Conservation (phyloP, 1,140 invertebrate species). For the Idris sp. region DNA sequence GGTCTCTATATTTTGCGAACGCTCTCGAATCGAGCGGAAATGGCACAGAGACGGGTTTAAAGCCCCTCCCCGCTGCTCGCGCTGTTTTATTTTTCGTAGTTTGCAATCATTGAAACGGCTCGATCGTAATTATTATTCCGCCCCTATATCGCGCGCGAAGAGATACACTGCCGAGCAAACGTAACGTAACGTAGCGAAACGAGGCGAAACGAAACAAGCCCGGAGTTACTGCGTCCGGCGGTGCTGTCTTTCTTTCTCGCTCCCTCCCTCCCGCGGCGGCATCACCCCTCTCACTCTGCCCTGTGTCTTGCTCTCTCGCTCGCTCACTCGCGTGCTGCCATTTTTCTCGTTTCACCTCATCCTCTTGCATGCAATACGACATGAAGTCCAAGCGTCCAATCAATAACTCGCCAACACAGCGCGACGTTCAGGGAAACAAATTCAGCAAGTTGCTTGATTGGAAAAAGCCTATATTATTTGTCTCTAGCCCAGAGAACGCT, state of each 20-base stretch:
- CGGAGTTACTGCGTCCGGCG: conserved; percentile 61
- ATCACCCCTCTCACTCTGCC: conserved; percentile 12
- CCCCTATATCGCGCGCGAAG: conserved; percentile 73
- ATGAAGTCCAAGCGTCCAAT: conserved; percentile 69
- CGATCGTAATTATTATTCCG: conserved; percentile 76
- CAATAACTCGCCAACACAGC: conserved; percentile 77
- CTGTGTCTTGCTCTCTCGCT: conserved; percentile 13
- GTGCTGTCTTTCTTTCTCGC: conserved; percentile 40
- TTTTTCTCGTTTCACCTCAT: conserved; percentile 57
- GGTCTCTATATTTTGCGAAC: conserved; percentile 59
- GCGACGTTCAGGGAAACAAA: conserved; percentile 77
- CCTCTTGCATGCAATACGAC: conserved; percentile 54
- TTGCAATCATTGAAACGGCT: conserved; percentile 66
- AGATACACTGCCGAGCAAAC: conserved; percentile 74
- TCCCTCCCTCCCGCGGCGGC: conserved; percentile 25
- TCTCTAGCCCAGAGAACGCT: conserved; percentile 25
- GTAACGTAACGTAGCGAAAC: conserved; percentile 76
- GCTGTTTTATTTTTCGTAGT: conserved; percentile 62
- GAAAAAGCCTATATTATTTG: conserved; percentile 70
- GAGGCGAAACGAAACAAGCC: conserved; percentile 74
- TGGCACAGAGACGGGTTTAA: conserved; percentile 58
- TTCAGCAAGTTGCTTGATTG: conserved; percentile 79
- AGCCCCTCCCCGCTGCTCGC: conserved; percentile 10
- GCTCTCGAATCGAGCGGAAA: conserved; percentile 63
- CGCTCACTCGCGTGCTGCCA: conserved; percentile 28